These are phyloP conservation scores for Solenopsis invicta DNA, from an alignment of 1,140 invertebrate species.

Conservation along the genomic window DNA sequence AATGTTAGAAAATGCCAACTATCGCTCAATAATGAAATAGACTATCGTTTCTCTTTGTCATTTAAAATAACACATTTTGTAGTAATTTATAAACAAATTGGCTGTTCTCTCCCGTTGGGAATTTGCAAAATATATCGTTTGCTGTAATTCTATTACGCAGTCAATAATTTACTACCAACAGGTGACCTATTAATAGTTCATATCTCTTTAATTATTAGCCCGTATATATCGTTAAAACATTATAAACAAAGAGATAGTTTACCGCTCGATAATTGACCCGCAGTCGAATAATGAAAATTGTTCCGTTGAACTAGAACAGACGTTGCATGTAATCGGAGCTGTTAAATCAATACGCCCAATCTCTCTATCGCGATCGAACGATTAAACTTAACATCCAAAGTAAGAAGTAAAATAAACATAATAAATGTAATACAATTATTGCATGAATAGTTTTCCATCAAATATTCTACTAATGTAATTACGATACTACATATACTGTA, in stretches of 20 bases:
- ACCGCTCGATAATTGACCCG: neutral
- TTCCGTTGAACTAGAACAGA: slow-evolving; percentile 28
- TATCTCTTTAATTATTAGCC: slow-evolving; percentile 46
- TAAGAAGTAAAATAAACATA: neutral
- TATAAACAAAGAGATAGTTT: slow-evolving; percentile 9
- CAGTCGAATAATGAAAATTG: slow-evolving; percentile 27
- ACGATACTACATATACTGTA: neutral
- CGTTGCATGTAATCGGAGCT: too few relatives aligned
- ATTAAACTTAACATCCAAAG: neutral
- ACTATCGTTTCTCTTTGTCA: neutral
- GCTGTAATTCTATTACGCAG: slow-evolving; percentile 46
- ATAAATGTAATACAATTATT: neutral
- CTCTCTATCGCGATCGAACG: neutral
- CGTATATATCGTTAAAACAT: slow-evolving; percentile 30
- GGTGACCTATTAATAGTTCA: slow-evolving; percentile 54
- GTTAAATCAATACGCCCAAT: neutral
- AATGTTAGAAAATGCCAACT: neutral
- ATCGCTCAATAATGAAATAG: neutral
- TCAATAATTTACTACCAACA: slow-evolving; percentile 51
- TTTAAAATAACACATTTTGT: neutral
- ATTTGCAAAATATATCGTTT: slow-evolving; percentile 28
- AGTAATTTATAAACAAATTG: slow-evolving; percentile 15
- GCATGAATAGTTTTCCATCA: neutral
- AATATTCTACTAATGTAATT: neutral
- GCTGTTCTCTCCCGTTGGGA: neutral